Percentiles rank a stretch among this genome's conserved stretches.
phyloP scores from a whole-genome alignment of 2,797 vertebrate genomes.

The Lithobates sylvaticus region DNA sequence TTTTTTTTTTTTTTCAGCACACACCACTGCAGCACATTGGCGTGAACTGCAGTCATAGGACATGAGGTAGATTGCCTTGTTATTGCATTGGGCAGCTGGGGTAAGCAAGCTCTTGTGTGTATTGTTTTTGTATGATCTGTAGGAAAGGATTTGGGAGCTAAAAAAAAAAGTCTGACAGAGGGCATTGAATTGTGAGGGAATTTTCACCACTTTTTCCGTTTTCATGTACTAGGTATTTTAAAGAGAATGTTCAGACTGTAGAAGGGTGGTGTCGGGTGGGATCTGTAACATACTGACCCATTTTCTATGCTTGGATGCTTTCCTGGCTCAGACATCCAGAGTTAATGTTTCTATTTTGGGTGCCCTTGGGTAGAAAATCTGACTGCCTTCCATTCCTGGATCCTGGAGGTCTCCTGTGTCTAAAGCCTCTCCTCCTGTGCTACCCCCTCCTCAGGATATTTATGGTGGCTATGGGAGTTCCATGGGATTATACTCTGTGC shows the following conservation, averaged over 20 bases:
- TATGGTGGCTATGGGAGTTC: slow-evolving; percentile 17
- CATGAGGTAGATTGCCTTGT: no score
- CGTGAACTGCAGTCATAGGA: no score
- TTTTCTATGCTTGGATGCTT: slow-evolving; percentile 24
- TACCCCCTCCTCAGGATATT: slow-evolving; percentile 24
- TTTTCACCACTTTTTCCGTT: not conserved
- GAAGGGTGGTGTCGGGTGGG: not conserved
- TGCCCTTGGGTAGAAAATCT: slow-evolving; percentile 34
- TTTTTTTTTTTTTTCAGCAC: no score
- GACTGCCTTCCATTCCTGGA: slow-evolving; percentile 36
- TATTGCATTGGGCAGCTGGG: no score
- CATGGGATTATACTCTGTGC: slow-evolving; percentile 44
- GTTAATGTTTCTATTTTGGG: slow-evolving; percentile 53
- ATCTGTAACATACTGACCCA: slow-evolving; percentile 1
- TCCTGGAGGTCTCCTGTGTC: slow-evolving; percentile 29
- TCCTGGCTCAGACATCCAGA: slow-evolving; percentile 44
- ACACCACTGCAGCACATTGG: no score
- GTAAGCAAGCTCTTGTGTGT: no score
- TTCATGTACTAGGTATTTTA: not conserved
- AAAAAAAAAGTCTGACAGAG: no score
- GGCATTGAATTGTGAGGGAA: not conserved
- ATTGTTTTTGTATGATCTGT: no score
- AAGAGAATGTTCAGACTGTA: slow-evolving; percentile 4
- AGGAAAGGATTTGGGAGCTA: no score
- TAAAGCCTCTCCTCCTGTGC: not conserved